A percentile compares a stretch with the other conserved stretches of the same genome.
Evolutionary conservation across 2,797 vertebrate genomes (phyloP).

Genomic region (Coccyzus lansbergi): DNA sequence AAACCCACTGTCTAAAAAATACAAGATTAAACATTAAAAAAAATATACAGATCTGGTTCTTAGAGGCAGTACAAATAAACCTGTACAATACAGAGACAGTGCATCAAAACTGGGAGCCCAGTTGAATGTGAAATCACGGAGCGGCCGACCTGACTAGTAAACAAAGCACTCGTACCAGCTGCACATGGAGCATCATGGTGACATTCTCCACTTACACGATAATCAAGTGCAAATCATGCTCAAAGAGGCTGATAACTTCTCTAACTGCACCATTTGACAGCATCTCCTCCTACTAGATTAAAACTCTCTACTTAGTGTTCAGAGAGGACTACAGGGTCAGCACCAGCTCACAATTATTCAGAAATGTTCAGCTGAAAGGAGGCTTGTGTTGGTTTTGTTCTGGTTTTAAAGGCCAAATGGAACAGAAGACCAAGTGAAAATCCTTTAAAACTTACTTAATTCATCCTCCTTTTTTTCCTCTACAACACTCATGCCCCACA

Average conservation of each 20-base stretch:
- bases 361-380: neutral
- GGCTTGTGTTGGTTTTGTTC: neutral
- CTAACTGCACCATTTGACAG: neutral
- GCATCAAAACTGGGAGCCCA: neutral
- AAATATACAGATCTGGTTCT: neutral
- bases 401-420: neutral
- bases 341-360: neutral
- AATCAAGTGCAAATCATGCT: neutral
- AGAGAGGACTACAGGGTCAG: neutral
- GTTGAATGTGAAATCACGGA: neutral
- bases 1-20: neutral
- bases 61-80: neutral
- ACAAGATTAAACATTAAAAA: neutral
- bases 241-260: neutral
- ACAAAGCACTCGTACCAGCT: neutral
- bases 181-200: neutral
- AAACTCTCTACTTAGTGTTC: neutral
- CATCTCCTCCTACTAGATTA: neutral
- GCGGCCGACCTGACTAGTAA: accelerated
- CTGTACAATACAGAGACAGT: neutral
- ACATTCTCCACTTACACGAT: neutral
- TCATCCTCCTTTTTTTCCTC: neutral
- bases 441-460: neutral
- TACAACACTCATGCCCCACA: neutral
- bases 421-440: neutral